Base-by-base conservation (phyloP, 1,140 invertebrate genomes). In the Rhynchophorus ferrugineus region DNA sequence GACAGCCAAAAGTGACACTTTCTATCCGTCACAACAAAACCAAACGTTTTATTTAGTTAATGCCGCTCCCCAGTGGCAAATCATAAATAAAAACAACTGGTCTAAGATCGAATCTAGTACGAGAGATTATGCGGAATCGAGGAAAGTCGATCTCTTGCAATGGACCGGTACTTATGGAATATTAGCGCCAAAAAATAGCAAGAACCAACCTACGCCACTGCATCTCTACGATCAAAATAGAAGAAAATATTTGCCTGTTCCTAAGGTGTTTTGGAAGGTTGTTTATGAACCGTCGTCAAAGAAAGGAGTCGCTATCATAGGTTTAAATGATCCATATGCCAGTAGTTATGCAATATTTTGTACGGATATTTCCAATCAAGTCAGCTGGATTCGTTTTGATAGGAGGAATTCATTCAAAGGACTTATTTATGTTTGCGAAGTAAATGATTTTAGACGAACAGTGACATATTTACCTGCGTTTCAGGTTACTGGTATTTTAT, bases 1-100 rank as follows among this genome's bases (percentile, higher is more conserved):
- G 16, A 71, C 77, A 0, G 81, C 83, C 20, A 82, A 82, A 61
- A 75, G 72, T 34, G 82, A 86, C 59, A 78, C 76, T 37, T 69
- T 83, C 2, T 81, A 75, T 52, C 79, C 74, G 0, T 65, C 74
- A 5, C 76, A 78, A 43, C 80, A 85, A 61, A 72, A 77, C 1
- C 68, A 78, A 13, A 79, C 80, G 2, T 49, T 49, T 33, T 41
- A 19, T 35, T 19, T 29, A 6, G 1, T 81, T 7, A 85, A 84
- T 61, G 74, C 71, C 0, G 74, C 71, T 0, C 76, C 77, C 8
- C 76, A 80, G 55, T 81, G 77, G 77, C 70, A 75, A 53, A 63
- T 61, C 7, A 73, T 79, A 48, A 81, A 81, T 57, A 64, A 49
- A n/a, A 71, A 69, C 6, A 79, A 79, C 51, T 81, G 78, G 78